Evolutionary conservation across 2,797 vertebrate species (phyloP).

Genomic region (Acestrorhynchus altus): DNA sequence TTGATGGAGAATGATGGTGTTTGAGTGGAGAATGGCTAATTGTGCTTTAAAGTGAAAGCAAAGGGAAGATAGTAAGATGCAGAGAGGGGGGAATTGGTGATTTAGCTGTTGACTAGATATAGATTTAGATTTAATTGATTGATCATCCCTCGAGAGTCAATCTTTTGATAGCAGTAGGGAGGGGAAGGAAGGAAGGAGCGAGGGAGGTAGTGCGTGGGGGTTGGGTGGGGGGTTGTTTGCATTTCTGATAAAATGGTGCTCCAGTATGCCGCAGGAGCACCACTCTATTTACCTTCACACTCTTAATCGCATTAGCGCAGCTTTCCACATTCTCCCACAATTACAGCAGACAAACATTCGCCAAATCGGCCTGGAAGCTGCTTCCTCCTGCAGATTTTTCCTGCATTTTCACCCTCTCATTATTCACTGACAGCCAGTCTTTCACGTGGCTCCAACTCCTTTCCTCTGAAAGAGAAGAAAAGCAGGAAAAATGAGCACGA

Average conservation of each 20-base stretch:
- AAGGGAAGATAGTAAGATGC: neutral
- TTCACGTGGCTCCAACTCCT: conserved; percentile 28
- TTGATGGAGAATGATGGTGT: neutral
- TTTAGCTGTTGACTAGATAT: conserved; percentile 30
- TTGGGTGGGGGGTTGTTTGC: conserved; percentile 18
- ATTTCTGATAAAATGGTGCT: conserved; percentile 16
- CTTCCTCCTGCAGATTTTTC: neutral
- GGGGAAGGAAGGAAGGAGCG: neutral
- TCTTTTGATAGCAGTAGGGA: conserved; percentile 1
- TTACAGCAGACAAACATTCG: conserved; percentile 5
- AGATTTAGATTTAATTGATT: conserved; percentile 45
- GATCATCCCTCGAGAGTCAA: conserved; percentile 15
- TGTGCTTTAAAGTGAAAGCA: neutral
- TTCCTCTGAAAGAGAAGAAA: neutral
- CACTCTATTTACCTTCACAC: conserved; percentile 23
- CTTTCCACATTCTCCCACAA: conserved; percentile 4
- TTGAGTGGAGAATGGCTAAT: no score
- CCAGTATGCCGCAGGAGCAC: neutral
- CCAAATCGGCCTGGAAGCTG: neutral
- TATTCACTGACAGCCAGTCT: conserved; percentile 17
- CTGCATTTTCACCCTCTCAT: conserved; percentile 17
- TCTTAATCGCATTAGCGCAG: conserved; percentile 28
- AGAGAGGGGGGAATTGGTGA: neutral
- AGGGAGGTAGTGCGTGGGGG: neutral
- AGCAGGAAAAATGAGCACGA: neutral